A percentile compares a stretch with the other conserved stretches of the same genome.
Evolutionary conservation across 2,113 vertebrate genomes (phyloP).

Genomic region (Amazona guildingii): DNA sequence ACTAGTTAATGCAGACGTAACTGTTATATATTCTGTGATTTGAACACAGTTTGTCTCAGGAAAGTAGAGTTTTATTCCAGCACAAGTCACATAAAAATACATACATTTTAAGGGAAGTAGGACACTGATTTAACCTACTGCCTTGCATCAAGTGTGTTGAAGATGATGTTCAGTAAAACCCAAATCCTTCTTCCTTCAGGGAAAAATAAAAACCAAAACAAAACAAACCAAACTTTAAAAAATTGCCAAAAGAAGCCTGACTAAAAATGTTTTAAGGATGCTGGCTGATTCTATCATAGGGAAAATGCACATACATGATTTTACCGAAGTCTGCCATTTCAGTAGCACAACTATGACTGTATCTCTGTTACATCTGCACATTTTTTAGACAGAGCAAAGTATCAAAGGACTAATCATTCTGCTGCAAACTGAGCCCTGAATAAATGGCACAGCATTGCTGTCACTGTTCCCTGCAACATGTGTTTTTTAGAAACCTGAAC

Average conservation of each 20-base stretch:
- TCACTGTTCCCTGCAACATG: neutral
- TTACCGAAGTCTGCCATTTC: neutral
- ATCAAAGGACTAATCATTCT: neutral
- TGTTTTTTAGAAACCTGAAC: neutral
- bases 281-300: neutral
- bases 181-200: neutral
- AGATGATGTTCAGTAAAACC: neutral
- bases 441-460: rapidly evolving
- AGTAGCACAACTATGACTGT: neutral
- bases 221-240: neutral
- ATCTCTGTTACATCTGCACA: neutral
- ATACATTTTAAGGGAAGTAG: neutral
- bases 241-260: neutral
- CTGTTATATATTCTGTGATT: neutral
- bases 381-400: neutral
- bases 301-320: neutral
- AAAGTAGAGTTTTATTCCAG: neutral
- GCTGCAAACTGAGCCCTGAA: neutral
- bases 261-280: neutral
- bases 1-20: neutral
- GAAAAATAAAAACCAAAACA: neutral
- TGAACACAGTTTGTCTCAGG: neutral
- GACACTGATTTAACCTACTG: neutral
- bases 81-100: neutral
- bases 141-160: neutral